These are phyloP conservation scores for Alectura lathami DNA, from an alignment of 2,113 vertebrate genomes.

Conservation along the genomic window DNA sequence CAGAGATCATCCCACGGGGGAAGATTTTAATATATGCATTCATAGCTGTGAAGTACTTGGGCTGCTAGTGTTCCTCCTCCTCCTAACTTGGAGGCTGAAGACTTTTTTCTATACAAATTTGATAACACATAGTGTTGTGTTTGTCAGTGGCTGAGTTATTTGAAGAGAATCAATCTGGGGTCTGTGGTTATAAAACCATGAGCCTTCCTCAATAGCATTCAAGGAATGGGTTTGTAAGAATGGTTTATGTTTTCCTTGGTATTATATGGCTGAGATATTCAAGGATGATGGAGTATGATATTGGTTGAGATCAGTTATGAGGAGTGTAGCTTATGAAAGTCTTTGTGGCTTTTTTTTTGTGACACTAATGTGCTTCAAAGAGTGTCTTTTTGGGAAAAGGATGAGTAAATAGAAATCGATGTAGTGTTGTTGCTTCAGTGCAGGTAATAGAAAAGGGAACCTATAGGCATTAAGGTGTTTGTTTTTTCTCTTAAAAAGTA, in stretches of 20 bases:
- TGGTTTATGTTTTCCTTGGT: neutral
- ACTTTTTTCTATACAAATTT: neutral
- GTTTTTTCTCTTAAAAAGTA: neutral
- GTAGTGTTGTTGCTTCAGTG: neutral
- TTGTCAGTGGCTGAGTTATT: neutral
- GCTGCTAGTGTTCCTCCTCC: neutral
- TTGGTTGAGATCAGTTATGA: neutral
- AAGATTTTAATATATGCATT: neutral
- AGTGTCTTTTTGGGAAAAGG: neutral
- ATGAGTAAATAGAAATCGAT: neutral
- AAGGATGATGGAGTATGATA: neutral
- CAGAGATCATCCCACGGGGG: neutral
- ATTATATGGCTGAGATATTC: fast-evolving
- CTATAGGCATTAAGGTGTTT: neutral
- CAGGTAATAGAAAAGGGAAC: neutral
- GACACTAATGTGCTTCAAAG: neutral
- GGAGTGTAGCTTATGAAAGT: neutral
- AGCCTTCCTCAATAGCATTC: neutral
- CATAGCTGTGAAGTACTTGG: neutral
- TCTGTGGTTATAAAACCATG: neutral
- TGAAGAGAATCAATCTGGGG: neutral
- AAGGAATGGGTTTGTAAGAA: neutral
- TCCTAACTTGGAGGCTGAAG: neutral
- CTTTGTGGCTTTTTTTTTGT: neutral
- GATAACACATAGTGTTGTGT: neutral